A percentile compares a stretch with the other conserved stretches of the same genome.
These are phyloP conservation scores for Mesaphorura yosii DNA, from an alignment of 1,140 invertebrate genomes.

Conservation along the genomic window DNA sequence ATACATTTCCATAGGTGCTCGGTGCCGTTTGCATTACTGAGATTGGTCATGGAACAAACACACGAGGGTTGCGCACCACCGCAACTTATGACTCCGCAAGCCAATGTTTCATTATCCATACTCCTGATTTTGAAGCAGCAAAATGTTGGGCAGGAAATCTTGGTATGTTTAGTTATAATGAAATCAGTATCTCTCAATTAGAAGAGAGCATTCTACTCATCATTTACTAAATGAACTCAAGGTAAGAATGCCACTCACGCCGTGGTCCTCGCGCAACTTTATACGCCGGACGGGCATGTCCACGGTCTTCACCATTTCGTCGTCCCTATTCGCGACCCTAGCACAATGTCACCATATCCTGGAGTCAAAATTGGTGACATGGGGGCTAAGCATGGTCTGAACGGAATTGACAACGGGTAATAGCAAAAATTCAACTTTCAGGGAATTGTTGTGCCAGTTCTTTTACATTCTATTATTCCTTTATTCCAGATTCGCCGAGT, in stretches of 20 bases:
- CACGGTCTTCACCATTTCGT: slow-evolving; percentile 80
- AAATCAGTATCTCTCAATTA: background rate
- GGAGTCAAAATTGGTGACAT: slow-evolving; percentile 59
- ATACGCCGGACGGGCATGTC: slow-evolving; percentile 55
- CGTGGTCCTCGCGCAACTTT: slow-evolving; percentile 47
- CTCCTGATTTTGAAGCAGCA: slow-evolving; percentile 83
- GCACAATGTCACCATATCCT: slow-evolving; percentile 57
- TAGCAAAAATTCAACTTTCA: background rate
- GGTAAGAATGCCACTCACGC: slow-evolving; percentile 47
- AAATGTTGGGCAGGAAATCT: slow-evolving; percentile 91
- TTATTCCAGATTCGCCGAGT: slow-evolving; percentile 40
- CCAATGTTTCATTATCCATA: slow-evolving; percentile 74
- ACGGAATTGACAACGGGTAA: slow-evolving; percentile 73
- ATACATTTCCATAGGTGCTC: slow-evolving; percentile 42
- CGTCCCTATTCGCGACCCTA: slow-evolving; percentile 64
- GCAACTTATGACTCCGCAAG: slow-evolving; percentile 69
- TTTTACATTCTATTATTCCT: slow-evolving; percentile 20
- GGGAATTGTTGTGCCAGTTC: too few species aligned
- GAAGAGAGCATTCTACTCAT: background rate
- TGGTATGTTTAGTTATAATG: slow-evolving; percentile 42
- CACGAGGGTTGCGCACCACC: slow-evolving; percentile 75
- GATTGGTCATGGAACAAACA: slow-evolving; percentile 86
- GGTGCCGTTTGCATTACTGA: slow-evolving; percentile 85
- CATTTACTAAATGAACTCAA: slow-evolving; percentile 24
- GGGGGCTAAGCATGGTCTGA: slow-evolving; percentile 74